Percentiles rank a stretch among this genome's conserved stretches.
Conservation (phyloP, 2,888 invertebrate genomes). For the Chironomus tentans region DNA sequence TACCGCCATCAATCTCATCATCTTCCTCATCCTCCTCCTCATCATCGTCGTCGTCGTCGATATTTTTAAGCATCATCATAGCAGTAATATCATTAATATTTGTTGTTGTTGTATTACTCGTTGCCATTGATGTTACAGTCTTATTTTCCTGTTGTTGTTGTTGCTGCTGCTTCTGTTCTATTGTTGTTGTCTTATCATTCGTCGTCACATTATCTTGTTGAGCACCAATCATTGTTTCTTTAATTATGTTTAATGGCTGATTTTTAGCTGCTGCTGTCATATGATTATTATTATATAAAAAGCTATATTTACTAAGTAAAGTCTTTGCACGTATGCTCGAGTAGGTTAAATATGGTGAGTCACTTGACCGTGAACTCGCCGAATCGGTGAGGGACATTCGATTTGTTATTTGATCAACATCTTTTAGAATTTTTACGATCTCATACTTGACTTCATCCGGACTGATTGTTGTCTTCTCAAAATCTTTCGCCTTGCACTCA, state of each 20-base stretch:
- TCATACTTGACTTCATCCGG: conserved; percentile 40
- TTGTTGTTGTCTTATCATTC: not conserved
- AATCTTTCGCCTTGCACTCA: conserved; percentile 40
- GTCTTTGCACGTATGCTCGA: conserved; percentile 20
- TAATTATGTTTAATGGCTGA: conserved; percentile 23
- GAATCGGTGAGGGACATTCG: conserved; percentile 16
- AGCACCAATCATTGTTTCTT: conserved; percentile 24
- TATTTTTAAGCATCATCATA: no score
- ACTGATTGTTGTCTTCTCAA: conserved; percentile 36
- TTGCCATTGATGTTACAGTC: conserved; percentile 7
- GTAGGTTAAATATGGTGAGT: conserved; percentile 18
- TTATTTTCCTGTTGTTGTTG: not conserved
- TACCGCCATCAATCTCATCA: conserved; percentile 34
- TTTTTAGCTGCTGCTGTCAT: conserved; percentile 17
- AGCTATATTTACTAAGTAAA: conserved; percentile 19
- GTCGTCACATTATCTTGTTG: not conserved
- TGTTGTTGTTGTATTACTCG: not conserved
- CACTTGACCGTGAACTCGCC: conserved; percentile 19
- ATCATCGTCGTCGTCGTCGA: no score
- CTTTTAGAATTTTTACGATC: conserved; percentile 39
- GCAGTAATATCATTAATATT: not conserved
- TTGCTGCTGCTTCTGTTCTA: not conserved
- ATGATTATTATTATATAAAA: conserved; percentile 24
- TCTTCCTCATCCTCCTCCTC: no score
- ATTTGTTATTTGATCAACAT: conserved; percentile 35